Percentiles rank a stretch among this genome's conserved stretches.
Evolutionary conservation across 2,797 vertebrate genomes (phyloP).

Genomic region (Sebastes cheni): DNA sequence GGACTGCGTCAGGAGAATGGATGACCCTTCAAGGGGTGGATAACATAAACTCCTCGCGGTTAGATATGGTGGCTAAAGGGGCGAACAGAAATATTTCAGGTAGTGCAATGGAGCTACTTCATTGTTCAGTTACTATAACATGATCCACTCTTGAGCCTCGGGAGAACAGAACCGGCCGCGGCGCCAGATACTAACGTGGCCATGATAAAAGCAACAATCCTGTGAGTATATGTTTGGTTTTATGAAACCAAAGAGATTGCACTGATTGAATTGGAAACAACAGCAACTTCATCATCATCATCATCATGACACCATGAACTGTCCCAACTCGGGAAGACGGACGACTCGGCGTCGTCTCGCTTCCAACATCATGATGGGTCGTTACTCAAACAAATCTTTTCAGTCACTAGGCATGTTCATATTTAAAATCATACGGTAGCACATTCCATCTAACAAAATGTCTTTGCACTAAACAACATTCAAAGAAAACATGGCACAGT

Average conservation of each 20-base stretch:
- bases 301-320: constrained; percentile 49
- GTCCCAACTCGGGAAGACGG: constrained; percentile 17
- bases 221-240: constrained; percentile 56
- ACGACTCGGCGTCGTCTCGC: not conserved
- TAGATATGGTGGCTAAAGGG: constrained; percentile 14
- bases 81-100: constrained; percentile 39
- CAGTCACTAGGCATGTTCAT: constrained; percentile 86
- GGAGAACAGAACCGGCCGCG: constrained; percentile 25
- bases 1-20: not conserved
- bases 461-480: constrained; percentile 93
- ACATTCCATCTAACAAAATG: constrained; percentile 88
- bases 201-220: constrained; percentile 54
- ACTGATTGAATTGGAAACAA: constrained; percentile 59
- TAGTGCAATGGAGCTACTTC: constrained; percentile 75
- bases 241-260: constrained; percentile 73
- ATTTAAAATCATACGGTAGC: constrained; percentile 84
- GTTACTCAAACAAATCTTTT: constrained; percentile 71
- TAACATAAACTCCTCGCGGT: constrained; percentile 6
- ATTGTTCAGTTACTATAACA: constrained; percentile 59
- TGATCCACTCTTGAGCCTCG: constrained; percentile 33
- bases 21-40: constrained; percentile 9
- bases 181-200: constrained; percentile 19
- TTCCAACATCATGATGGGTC: constrained; percentile 43
- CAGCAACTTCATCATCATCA: constrained; percentile 51
- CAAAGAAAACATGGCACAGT: constrained; percentile 95